These are phyloP conservation scores for Adrianichthys oophorus DNA, from an alignment of 2,797 vertebrate genomes.

Conservation along the genomic window DNA sequence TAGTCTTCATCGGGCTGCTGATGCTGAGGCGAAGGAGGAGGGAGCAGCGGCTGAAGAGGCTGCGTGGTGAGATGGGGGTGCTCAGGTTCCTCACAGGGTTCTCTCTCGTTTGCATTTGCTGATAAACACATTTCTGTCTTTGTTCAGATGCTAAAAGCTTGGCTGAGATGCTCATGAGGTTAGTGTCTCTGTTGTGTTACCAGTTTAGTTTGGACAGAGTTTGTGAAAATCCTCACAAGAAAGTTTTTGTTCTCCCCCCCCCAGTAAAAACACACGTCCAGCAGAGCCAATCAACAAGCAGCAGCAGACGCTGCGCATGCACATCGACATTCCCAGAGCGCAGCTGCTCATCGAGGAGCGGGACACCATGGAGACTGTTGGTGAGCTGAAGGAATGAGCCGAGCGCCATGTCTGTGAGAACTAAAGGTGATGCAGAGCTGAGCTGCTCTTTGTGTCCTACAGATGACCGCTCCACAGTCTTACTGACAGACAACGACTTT, in stretches of 20 bases:
- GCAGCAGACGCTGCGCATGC: conserved; percentile 95
- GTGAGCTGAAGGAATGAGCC: conserved; percentile 65
- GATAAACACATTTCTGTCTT: conserved; percentile 40
- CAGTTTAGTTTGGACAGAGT: no score
- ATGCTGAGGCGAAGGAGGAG: conserved; percentile 89
- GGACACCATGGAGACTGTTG: conserved; percentile 97
- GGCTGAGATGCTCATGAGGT: conserved; percentile 99
- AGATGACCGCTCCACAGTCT: conserved; percentile 97
- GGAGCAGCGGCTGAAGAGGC: conserved; percentile 93
- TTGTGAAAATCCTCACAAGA: no score
- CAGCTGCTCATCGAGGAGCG: conserved; percentile 97
- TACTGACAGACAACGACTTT: conserved; percentile 95
- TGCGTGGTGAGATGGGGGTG: conserved; percentile 84
- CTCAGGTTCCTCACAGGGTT: accelerated
- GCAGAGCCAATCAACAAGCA: conserved; percentile 96
- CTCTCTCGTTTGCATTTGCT: background rate
- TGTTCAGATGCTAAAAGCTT: conserved; percentile 95
- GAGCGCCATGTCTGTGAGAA: no score
- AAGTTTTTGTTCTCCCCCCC: conserved; percentile 20
- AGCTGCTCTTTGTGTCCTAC: conserved; percentile 21
- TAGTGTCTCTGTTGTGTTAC: conserved; percentile 43
- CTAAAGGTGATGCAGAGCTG: background rate
- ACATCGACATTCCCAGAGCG: conserved; percentile 96
- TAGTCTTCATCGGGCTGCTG: conserved; percentile 90
- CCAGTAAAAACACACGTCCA: conserved; percentile 96